A percentile compares a stretch with the other conserved stretches of the same genome.
Evolutionary conservation across 2,888 invertebrate species (phyloP).

Genomic region (Chalcosyrphus nemorum): DNA sequence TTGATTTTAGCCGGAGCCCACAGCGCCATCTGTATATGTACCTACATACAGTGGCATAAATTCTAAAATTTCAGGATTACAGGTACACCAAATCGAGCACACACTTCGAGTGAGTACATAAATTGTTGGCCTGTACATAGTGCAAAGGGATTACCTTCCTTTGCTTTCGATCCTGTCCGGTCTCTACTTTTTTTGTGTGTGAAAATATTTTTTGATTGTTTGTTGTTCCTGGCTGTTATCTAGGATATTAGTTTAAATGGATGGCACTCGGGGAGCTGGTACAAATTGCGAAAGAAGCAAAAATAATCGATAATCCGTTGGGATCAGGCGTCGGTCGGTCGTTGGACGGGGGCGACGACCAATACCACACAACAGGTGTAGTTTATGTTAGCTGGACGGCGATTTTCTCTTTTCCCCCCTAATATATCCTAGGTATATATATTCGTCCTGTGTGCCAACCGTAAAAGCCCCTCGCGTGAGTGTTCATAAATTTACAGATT

Average conservation of each 20-base stretch:
- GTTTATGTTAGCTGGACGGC: constrained; percentile 43
- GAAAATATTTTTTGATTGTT: constrained; percentile 41
- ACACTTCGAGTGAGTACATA: constrained; percentile 4
- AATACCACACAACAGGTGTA: constrained; percentile 68
- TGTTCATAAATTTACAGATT: constrained; percentile 66
- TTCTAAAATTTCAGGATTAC: constrained; percentile 40
- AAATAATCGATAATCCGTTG: constrained; percentile 66
- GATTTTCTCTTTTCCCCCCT: neutral
- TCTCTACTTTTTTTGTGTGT: neutral
- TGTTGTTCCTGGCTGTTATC: constrained; percentile 34
- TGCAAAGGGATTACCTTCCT: constrained; percentile 54
- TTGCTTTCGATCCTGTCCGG: constrained; percentile 36
- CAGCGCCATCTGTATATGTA: neutral
- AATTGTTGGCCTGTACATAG: constrained; percentile 26
- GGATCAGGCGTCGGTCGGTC: constrained; percentile 15
- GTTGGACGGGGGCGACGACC: neutral
- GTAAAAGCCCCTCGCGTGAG: neutral
- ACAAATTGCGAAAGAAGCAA: constrained; percentile 36
- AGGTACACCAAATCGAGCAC: neutral
- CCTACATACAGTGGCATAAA: constrained; percentile 5
- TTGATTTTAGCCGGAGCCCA: constrained; percentile 48
- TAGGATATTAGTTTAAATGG: constrained; percentile 26
- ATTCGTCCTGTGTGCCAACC: neutral
- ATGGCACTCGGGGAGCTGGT: neutral
- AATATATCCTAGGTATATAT: too few relatives aligned